phyloP scores from a whole-genome alignment of 2,797 vertebrate genomes.

The Semotilus atromaculatus region DNA sequence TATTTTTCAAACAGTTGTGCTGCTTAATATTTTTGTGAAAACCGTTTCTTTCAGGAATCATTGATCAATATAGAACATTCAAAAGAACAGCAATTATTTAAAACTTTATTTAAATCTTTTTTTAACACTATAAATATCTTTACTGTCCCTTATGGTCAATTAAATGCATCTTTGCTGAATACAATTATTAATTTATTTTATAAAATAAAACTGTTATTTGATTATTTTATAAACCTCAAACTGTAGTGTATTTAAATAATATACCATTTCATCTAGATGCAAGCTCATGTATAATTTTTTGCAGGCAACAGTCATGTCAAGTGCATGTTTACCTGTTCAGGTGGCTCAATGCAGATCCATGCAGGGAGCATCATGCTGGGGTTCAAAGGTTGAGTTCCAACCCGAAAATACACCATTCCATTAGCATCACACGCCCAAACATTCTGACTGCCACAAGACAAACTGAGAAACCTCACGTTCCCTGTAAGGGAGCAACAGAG shows the following conservation, averaged over 20 bases:
- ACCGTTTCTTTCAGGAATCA: neutral
- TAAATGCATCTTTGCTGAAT: neutral
- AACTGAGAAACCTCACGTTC: conserved; percentile 81
- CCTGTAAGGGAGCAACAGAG: conserved; percentile 71
- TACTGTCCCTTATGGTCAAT: neutral
- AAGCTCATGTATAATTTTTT: conserved; percentile 1
- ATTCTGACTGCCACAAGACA: conserved; percentile 94
- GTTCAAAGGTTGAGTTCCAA: conserved; percentile 95
- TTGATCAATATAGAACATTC: neutral
- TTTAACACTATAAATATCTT: neutral
- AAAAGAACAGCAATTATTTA: neutral
- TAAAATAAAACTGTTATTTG: too few species aligned
- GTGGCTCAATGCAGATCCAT: conserved; percentile 96
- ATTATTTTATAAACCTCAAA: too few species aligned
- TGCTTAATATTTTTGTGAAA: neutral
- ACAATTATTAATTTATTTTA: neutral
- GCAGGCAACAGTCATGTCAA: neutral
- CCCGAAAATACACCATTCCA: conserved; percentile 92
- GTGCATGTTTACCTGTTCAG: conserved; percentile 81
- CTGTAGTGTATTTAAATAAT: neutral
- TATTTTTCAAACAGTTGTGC: neutral
- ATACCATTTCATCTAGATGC: neutral
- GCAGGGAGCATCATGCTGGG: conserved; percentile 97
- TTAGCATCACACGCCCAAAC: conserved; percentile 92
- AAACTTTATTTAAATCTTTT: neutral